Conservation (phyloP, 2,797 vertebrate genomes). For the Peromyscus aztecus region DNA sequence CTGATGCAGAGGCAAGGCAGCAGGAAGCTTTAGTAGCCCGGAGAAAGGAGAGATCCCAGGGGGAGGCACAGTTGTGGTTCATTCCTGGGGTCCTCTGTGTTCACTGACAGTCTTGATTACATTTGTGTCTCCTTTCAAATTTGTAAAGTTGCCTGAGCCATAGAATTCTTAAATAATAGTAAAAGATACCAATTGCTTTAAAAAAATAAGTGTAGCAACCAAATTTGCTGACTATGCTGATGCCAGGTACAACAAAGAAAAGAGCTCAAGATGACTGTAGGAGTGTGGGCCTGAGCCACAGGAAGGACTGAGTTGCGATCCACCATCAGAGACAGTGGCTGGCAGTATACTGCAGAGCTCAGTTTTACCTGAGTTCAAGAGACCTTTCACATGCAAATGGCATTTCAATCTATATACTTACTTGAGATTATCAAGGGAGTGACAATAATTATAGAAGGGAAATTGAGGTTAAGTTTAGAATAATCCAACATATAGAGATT, state of each 20-base stretch:
- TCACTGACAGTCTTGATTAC: not conserved
- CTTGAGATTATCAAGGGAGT: not conserved
- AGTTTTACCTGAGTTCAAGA: not conserved
- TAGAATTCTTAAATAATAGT: constrained; percentile 40
- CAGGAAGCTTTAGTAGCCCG: not conserved
- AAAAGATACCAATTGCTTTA: constrained; percentile 43
- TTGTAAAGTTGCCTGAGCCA: not conserved
- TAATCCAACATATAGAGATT: not conserved
- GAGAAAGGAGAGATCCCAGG: not conserved
- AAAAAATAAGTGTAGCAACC: not conserved
- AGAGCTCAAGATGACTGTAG: not conserved
- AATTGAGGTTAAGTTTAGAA: not conserved
- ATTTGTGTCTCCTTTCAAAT: not conserved
- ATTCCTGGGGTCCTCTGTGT: not conserved
- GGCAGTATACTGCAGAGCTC: not conserved
- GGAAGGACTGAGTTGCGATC: not conserved
- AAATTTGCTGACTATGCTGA: constrained; percentile 26
- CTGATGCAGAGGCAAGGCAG: not conserved
- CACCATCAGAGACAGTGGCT: not conserved
- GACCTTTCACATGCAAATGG: not conserved
- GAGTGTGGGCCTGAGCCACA: not conserved
- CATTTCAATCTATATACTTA: not conserved
- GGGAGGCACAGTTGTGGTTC: not conserved
- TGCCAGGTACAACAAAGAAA: not conserved
- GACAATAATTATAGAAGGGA: not conserved